Base-by-base conservation (phyloP, 1,140 invertebrate species). In the Cydia pomonella region DNA sequence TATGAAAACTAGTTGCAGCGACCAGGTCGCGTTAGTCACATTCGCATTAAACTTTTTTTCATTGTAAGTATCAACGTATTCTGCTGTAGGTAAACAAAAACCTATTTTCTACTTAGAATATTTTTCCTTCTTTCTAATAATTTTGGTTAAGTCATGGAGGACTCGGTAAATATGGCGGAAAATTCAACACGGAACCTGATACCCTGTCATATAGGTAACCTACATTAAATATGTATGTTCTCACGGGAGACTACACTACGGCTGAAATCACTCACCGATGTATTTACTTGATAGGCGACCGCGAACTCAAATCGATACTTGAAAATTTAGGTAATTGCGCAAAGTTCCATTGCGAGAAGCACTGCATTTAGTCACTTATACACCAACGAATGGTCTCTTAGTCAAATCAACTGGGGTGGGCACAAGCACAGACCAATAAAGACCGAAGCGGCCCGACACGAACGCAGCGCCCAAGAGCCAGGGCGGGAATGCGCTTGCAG, bases 401-500 rank as follows among this genome's bases (percentile, higher is more conserved):
- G 53, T 21, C 18, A 23, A 59, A 23, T 59, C 7, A 23, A 23
- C 21, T 23, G 53, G 21, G 21, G n/a, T 59, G n/a, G 9, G 18
- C 53, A 59, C 18, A 59, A 59, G 53, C 47, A 59, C 53, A 23
- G 21, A 23, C 18, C 2, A n/a, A 21, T 23, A 59, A 23, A 16
- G 6, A 6, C 21, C 53, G 53, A 59, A 12, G 7, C 21, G 53
- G 10, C 53, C 6, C 53, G 53, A 59, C 53, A 59, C 53, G 10
- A 59, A 59, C 53, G 9, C 53, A 59, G 53, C 53, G 53, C 53
- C 53, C 53, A 21, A 23, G 53, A 59, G 53, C 53, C 21, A 59
- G 53, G 53, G 53, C 53, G 53, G 53, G 53, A 59, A 59, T 59
- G 53, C 53, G 53, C 53, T 59, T 59, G 53, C 53, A 59, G 53